A percentile compares a stretch with the other conserved stretches of the same genome.
These are phyloP conservation scores for Hipparchia semele DNA, from an alignment of 2,888 invertebrate species.

Conservation along the genomic window DNA sequence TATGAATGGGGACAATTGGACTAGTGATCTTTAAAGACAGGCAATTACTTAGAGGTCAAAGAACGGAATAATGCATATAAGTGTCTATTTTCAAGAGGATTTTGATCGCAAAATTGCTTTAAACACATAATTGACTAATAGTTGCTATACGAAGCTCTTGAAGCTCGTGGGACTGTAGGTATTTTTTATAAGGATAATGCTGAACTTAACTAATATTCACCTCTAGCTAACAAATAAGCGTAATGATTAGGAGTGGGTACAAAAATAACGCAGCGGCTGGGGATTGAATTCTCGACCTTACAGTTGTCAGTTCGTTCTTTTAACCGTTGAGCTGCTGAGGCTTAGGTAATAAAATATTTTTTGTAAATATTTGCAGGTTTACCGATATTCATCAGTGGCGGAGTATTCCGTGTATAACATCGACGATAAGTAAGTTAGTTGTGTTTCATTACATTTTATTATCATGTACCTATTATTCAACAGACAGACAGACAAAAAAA, in stretches of 20 bases:
- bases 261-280: too few species aligned
- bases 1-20: conserved; percentile 13
- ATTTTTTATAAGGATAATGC: too few species aligned
- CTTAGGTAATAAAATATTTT: not conserved
- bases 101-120: not conserved
- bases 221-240: too few species aligned
- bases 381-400: conserved; percentile 85
- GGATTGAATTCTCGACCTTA: too few species aligned
- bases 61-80: conserved; percentile 13
- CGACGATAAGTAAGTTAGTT: conserved; percentile 74
- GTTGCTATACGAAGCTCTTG: not conserved
- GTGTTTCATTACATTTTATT: not conserved
- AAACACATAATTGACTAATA: not conserved
- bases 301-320: too few species aligned
- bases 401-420: conserved; percentile 85
- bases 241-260: too few species aligned
- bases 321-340: too few species aligned
- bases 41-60: conserved; percentile 13
- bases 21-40: conserved; percentile 20
- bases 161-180: not conserved
- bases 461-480: not conserved
- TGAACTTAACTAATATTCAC: too few species aligned
- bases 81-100: not conserved
- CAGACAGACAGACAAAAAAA: too few species aligned
- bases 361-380: conserved; percentile 78